These are phyloP conservation scores for Serripes groenlandicus DNA, from an alignment of 2,888 invertebrate species.

Conservation along the genomic window DNA sequence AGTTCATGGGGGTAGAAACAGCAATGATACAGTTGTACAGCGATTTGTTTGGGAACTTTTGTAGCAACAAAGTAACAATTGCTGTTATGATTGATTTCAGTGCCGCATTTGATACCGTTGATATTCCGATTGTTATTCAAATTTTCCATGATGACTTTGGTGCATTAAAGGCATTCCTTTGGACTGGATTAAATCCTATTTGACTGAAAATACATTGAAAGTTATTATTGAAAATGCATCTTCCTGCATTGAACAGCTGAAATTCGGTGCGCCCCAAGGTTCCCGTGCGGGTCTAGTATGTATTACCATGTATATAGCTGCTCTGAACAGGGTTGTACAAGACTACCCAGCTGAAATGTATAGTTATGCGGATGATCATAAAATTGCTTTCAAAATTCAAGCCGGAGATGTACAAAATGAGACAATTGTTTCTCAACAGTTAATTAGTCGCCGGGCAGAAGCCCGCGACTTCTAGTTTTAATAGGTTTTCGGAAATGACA, in stretches of 20 bases:
- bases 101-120: constrained; percentile 52
- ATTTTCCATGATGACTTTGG: constrained; percentile 36
- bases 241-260: constrained; percentile 21
- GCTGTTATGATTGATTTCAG: constrained; percentile 57
- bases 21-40: constrained; percentile 49
- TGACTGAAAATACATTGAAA: constrained; percentile 37
- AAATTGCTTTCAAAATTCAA: too few relatives aligned
- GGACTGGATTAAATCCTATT: constrained; percentile 47
- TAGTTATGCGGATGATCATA: constrained; percentile 47
- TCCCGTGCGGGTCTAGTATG: constrained; percentile 41
- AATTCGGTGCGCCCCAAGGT: constrained; percentile 48
- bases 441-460: too few relatives aligned
- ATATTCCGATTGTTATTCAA: constrained; percentile 38
- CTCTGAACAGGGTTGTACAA: constrained; percentile 31
- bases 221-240: constrained; percentile 21
- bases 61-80: constrained; percentile 19
- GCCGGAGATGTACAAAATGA: too few relatives aligned
- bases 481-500: too few relatives aligned
- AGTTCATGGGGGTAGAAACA: constrained; percentile 48
- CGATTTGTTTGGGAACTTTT: constrained; percentile 35
- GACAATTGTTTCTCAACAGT: too few relatives aligned
- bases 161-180: constrained; percentile 32
- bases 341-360: constrained; percentile 32
- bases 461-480: too few relatives aligned
- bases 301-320: constrained; percentile 53